Evolutionary conservation across 2,888 invertebrate species (phyloP), one percentile per base, ranked within the genome.

Genomic region (Eupithecia tripunctaria): DNA sequence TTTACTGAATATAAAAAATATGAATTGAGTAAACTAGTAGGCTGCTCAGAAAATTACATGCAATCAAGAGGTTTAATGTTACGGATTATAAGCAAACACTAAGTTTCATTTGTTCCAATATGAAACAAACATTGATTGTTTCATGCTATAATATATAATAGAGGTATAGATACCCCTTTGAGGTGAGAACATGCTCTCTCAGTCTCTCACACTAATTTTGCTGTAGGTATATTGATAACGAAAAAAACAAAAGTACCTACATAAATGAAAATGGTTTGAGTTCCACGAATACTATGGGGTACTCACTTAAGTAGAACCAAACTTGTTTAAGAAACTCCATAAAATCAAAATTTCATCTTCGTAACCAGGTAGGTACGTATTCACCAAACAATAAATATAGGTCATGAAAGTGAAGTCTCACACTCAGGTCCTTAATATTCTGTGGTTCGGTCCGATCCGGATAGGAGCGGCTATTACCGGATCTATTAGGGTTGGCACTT

Each of bases 401-500:
- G 64, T 38, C 64, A 64, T 63, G 62, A 36, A 66, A 47, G 47
- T 64, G 47, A 66, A 66, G 10, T 64, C 14, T 36, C 38, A 41
- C 36, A 63, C 38, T 7, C 14, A 3, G 64, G 1, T 21, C 29
- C n/a, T 4, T 64, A 21, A 38, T 64, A 64, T 64, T 64, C 64
- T 64, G 64, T 64, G 77, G 81, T 82, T 81, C 79, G 79, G 74
- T 73, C 83, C 82, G 84, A 83, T 51, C 47, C 47, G 47, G 47
- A 78, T 68, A 68, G 64, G 73, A 75, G 81, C 82, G 80, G 83
- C 82, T 84, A 84, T 82, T 82, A 83, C 84, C 82, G 84, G 85
- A 84, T 85, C 67, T 69, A 59, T 60, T 70, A 75, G 67, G 75
- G 75, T 65, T 75, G 71, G 59, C 67, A 27, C 21, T 65, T 75